These are phyloP conservation scores for Calidris pugnax DNA, from an alignment of 2,113 vertebrate genomes.

Conservation along the genomic window DNA sequence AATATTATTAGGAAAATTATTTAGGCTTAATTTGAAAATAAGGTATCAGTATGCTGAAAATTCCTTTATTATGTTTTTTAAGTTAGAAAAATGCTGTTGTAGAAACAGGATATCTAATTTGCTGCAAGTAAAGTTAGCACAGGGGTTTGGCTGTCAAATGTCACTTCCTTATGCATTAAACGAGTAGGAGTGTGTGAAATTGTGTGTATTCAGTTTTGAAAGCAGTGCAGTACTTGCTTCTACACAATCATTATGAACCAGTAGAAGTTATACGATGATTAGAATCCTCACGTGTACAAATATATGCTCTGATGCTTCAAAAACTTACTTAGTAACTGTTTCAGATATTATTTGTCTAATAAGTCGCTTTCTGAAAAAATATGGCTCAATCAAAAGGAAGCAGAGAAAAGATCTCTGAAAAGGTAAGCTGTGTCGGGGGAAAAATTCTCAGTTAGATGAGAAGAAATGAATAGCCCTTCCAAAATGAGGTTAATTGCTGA, in stretches of 20 bases:
- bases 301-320: neutral
- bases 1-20: neutral
- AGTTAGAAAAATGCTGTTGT: neutral
- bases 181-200: neutral
- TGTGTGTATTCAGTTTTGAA: neutral
- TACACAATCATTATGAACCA: neutral
- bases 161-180: neutral
- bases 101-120: neutral
- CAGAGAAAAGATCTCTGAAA: conserved; percentile 77
- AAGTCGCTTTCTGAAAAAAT: conserved; percentile 81
- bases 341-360: conserved; percentile 79
- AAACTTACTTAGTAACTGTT: conserved; percentile 54
- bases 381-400: conserved; percentile 80
- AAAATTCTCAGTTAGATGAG: neutral
- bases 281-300: neutral
- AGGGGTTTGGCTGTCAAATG: neutral
- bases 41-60: neutral
- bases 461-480: neutral
- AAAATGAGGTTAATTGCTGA: neutral
- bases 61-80: neutral
- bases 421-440: conserved; percentile 75
- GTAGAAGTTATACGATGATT: neutral
- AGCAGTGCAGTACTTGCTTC: neutral
- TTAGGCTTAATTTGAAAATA: neutral
- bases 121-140: neutral